Evolutionary conservation across 2,113 vertebrate genomes (phyloP).

Genomic region (Planiliza haematocheilus): DNA sequence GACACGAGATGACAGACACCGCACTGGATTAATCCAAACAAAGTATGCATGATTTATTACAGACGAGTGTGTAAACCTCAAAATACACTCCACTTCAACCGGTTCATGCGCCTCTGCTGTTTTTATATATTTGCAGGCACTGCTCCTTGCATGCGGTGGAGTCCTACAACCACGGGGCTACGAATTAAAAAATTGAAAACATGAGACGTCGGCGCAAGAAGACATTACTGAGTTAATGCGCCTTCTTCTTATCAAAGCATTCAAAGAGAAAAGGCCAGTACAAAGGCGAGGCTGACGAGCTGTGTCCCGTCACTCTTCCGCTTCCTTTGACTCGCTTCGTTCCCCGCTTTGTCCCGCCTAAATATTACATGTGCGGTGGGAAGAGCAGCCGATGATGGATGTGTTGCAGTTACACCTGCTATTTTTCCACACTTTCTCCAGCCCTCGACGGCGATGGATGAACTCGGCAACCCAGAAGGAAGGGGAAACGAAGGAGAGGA

Average conservation of each 20-base stretch:
- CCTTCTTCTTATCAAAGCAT: conserved; percentile 15
- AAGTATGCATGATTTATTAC: not conserved
- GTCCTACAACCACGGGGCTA: not conserved
- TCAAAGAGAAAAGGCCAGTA: not conserved
- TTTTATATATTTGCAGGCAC: not conserved
- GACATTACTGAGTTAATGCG: not conserved
- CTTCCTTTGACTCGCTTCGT: conserved; percentile 11
- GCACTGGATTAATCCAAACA: not conserved
- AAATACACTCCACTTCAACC: not conserved
- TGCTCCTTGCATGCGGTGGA: not conserved
- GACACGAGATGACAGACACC: conserved; percentile 15
- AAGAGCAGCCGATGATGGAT: conserved; percentile 31
- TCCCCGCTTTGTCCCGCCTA: conserved; percentile 31
- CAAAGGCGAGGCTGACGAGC: not conserved
- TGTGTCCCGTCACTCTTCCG: not conserved
- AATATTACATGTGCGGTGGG: conserved; percentile 59
- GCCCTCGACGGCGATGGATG: not conserved
- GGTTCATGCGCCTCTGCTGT: not conserved
- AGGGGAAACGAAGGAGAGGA: not conserved
- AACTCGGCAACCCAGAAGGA: conserved; percentile 3
- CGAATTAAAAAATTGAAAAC: not conserved
- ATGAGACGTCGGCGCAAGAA: conserved; percentile 11
- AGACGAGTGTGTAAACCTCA: not conserved
- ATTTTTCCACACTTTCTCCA: conserved; percentile 14
- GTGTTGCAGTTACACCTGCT: conserved; percentile 15